Conservation (phyloP, 2,888 invertebrate species). For the Rhopalosiphum nymphaeae region DNA sequence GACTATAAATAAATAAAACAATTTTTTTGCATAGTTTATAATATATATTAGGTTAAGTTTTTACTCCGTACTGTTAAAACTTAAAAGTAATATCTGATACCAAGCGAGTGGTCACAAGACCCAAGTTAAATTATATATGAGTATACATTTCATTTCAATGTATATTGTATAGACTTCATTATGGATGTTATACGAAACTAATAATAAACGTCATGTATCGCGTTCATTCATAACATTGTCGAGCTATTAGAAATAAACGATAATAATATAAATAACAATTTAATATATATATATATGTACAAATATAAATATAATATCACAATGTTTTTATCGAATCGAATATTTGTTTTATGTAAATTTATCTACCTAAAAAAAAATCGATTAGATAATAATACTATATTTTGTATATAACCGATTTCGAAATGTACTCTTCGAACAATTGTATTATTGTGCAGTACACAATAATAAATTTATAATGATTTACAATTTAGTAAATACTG, state of each 20-base stretch:
- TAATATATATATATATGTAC: not conserved
- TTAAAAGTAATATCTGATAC: too few relatives aligned
- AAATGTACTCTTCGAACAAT: not conserved
- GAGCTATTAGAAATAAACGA: not conserved
- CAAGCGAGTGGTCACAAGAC: too few relatives aligned
- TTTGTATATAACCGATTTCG: not conserved
- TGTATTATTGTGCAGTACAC: not conserved
- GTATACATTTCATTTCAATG: not conserved
- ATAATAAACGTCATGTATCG: constrained; percentile 11
- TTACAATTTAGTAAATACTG: not conserved
- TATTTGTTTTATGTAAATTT: not conserved
- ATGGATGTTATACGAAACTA: not conserved
- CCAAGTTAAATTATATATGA: not conserved
- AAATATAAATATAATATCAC: not conserved
- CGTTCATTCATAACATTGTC: not conserved
- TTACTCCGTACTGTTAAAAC: too few relatives aligned
- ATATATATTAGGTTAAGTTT: too few relatives aligned
- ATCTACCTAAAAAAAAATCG: not conserved
- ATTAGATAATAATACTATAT: not conserved
- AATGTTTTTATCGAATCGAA: not conserved
- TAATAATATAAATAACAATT: not conserved
- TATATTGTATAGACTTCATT: not conserved
- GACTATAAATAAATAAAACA: too few relatives aligned
- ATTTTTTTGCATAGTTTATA: too few relatives aligned
- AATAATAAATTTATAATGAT: not conserved